Conservation (phyloP, 2,113 vertebrate species). For the Proteles cristata region DNA sequence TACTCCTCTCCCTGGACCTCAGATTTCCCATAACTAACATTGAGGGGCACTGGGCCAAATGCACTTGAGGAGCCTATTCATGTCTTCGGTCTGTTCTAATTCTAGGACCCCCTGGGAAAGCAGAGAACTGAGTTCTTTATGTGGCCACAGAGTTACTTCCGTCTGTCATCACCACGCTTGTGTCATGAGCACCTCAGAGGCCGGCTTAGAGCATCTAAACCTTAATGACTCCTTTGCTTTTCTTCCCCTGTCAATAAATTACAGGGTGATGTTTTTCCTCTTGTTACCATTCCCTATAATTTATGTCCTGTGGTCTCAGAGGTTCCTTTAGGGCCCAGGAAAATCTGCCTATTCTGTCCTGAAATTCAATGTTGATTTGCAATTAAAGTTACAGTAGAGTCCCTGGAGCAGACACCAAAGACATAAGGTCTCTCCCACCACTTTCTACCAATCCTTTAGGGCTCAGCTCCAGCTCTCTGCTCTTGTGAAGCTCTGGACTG, state of each 20-base stretch:
- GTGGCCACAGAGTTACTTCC: background rate
- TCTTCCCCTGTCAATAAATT: conserved; percentile 57
- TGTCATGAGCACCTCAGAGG: background rate
- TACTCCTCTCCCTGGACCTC: background rate
- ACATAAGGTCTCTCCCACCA: background rate
- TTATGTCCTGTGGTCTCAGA: conserved; percentile 53
- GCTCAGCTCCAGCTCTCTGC: background rate
- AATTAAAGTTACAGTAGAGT: conserved; percentile 39
- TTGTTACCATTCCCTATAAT: conserved; percentile 6
- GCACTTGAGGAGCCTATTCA: background rate
- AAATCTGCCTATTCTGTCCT: conserved; percentile 23
- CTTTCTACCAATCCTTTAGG: background rate
- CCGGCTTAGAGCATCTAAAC: background rate
- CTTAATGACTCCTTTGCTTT: background rate
- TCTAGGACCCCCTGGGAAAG: background rate
- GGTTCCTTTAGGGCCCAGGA: conserved; percentile 44
- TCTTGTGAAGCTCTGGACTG: background rate
- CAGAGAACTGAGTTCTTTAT: background rate
- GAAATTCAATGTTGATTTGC: conserved; percentile 39
- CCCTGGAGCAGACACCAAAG: background rate
- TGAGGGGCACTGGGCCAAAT: background rate
- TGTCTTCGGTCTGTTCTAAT: background rate
- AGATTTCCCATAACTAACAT: conserved; percentile 14
- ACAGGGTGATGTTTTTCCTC: background rate
- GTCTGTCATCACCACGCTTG: background rate